Base-by-base conservation (phyloP, 2,113 vertebrate genomes). In the Forbesichthys agassizii region DNA sequence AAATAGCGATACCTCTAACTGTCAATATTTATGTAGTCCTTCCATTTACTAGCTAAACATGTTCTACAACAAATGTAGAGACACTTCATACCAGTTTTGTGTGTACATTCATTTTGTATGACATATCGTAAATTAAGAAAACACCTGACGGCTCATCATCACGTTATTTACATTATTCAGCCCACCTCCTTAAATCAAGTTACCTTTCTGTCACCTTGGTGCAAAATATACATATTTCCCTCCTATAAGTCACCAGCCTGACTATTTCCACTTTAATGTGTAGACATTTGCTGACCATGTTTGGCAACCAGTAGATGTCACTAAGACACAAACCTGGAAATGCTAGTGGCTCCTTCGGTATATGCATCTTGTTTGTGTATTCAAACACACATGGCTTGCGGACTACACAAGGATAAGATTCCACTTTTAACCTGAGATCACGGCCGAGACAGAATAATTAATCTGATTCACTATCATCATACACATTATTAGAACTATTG, bases 21-120 rank as follows among this genome's bases (percentile, higher is more conserved):
- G 18, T 69, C 20, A 18, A 61, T 53, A 65, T 65, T 60, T 12
- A 74, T 20, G 12, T 61, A 64, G 47, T 53, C 47, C 33, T 58
- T 4, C 33, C 9, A 27, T 5, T 77, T 9, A 58, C 71, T 63
- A 64, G 33, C 62, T n/a, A 51, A 61, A 66, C 33, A 63, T 33
- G 51, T 48, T 5, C 5, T 46, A 48, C 64, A 66, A 48, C n/a
- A 61, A 33, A 48, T 58, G 55, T 42, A 74, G 54, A 27, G 42
- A 33, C 16, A 48, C 75, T 71, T 63, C 20, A 49, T 47, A 69
- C 27, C 11, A 2, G 27, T 62, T 12, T 65, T 61, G 64, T 11
- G 33, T 81, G 6, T 88, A 89, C 86, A 91, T 90, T 90, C 90
- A 82, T 77, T 78, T 69, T 72, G 52, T 69, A 65, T 56, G 56